Percentiles rank a stretch among this genome's conserved stretches.
These are phyloP conservation scores for Elmis aenea DNA, from an alignment of 2,888 invertebrate genomes.

Conservation along the genomic window DNA sequence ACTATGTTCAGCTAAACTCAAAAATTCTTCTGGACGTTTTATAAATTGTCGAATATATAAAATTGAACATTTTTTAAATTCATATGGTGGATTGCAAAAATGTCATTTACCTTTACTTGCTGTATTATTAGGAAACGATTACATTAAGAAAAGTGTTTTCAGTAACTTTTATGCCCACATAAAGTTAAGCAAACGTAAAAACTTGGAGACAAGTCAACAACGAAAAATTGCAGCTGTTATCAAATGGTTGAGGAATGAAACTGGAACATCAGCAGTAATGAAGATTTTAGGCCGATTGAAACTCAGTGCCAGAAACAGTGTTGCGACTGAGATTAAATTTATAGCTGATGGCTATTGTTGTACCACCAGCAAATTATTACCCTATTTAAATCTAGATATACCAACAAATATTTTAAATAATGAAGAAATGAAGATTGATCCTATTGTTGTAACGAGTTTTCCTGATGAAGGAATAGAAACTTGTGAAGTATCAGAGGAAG, in stretches of 20 bases:
- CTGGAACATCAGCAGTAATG: constrained; percentile 61
- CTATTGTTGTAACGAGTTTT: constrained; percentile 10
- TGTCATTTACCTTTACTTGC: constrained; percentile 73
- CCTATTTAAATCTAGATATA: constrained; percentile 49
- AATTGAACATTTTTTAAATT: constrained; percentile 62
- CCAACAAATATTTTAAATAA: constrained; percentile 17
- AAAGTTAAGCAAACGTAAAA: constrained; percentile 54
- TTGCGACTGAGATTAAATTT: constrained; percentile 56
- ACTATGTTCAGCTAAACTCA: constrained; percentile 38
- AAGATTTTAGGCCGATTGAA: constrained; percentile 62
- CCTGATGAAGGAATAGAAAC: constrained; percentile 22
- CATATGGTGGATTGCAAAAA: constrained; percentile 61
- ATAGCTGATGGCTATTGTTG: constrained; percentile 62
- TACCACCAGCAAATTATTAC: constrained; percentile 54
- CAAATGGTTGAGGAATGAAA: constrained; percentile 70
- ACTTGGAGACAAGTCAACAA: constrained; percentile 57
- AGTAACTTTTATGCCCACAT: constrained; percentile 64
- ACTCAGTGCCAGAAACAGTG: constrained; percentile 50
- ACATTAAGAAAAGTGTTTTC: constrained; percentile 64
- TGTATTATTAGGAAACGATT: constrained; percentile 86
- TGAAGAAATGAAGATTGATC: constrained; percentile 9
- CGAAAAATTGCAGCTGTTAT: constrained; percentile 66
- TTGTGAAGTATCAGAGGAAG: constrained; percentile 13
- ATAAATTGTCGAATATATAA: constrained; percentile 67
- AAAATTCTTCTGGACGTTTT: constrained; percentile 4